Evolutionary conservation across 2,797 vertebrate species (phyloP).

Genomic region (Crypturellus tataupa): DNA sequence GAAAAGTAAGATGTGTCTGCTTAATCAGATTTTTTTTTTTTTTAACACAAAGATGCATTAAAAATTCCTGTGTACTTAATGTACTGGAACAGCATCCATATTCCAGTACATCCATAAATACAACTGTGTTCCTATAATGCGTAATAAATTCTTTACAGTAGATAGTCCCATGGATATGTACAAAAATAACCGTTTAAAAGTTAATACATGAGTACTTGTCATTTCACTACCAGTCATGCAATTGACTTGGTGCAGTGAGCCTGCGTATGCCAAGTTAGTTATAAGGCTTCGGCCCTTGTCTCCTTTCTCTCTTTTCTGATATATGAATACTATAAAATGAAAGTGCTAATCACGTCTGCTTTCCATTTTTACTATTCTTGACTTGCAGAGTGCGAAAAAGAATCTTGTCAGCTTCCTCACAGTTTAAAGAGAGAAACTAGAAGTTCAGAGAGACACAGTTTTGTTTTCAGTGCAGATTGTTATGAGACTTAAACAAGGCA

Average conservation of each 20-base stretch:
- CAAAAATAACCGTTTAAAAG: conserved; percentile 16
- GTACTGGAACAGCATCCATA: conserved; percentile 41
- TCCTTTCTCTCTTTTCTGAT: neutral
- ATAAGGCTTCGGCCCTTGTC: accelerated
- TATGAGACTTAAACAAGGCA: neutral
- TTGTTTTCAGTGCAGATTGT: neutral
- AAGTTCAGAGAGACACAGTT: neutral
- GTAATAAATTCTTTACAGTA: conserved; percentile 37
- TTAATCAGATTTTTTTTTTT: conserved; percentile 57
- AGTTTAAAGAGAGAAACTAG: neutral
- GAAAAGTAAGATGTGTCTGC: conserved; percentile 5
- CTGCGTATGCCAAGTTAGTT: neutral
- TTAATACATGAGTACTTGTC: neutral
- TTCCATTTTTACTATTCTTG: neutral
- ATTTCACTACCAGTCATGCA: neutral
- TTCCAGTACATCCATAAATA: neutral
- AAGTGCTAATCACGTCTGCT: neutral
- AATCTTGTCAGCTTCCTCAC: neutral
- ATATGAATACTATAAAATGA: accelerated
- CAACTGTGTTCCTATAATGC: neutral
- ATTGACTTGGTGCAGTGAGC: neutral
- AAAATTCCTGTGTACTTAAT: conserved; percentile 50
- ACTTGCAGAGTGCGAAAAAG: neutral
- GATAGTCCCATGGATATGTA: neutral
- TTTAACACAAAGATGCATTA: neutral